Conservation (phyloP, 64 coral and sea anemone genomes). For the Stichodactyla helianthus region DNA sequence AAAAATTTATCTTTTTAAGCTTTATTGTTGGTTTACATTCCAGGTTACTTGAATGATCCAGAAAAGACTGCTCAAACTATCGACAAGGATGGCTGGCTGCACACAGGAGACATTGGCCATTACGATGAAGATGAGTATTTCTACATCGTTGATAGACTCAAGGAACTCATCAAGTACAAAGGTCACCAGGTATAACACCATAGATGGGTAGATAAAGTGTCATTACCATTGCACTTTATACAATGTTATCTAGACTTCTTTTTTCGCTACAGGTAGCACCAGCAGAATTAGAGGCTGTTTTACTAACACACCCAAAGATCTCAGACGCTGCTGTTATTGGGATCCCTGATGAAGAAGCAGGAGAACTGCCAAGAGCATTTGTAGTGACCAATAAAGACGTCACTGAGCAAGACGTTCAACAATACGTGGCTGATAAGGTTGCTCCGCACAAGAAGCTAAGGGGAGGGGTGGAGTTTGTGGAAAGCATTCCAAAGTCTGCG, state of each 20-base stretch:
- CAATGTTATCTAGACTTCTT: not conserved
- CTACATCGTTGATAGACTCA: conserved; percentile 59
- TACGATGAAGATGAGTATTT: conserved; percentile 72
- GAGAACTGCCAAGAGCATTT: conserved; percentile 71
- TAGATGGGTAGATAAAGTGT: not conserved
- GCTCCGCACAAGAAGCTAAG: conserved; percentile 65
- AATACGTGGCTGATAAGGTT: conserved; percentile 49
- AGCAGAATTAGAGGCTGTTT: conserved; percentile 57
- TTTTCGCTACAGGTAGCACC: conserved; percentile 39
- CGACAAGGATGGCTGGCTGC: conserved; percentile 62
- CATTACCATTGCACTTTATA: not conserved
- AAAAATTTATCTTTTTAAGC: no score
- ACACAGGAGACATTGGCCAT: conserved; percentile 69
- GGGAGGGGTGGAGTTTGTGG: conserved; percentile 67
- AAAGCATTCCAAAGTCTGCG: conserved; percentile 61
- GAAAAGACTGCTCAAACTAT: conserved; percentile 48
- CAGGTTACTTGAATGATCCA: conserved; percentile 56
- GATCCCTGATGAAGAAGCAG: conserved; percentile 37
- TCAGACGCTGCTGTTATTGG: conserved; percentile 65
- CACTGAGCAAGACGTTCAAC: conserved; percentile 38
- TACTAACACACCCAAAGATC: conserved; percentile 51
- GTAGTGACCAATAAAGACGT: conserved; percentile 43
- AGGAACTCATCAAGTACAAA: conserved; percentile 76
- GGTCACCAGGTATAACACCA: conserved; percentile 46
- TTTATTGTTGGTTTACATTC: not conserved